Percentiles rank a stretch among this genome's conserved stretches.
These are phyloP conservation scores for Jordanella pulchra DNA, from an alignment of 2,797 vertebrate genomes.

Conservation along the genomic window DNA sequence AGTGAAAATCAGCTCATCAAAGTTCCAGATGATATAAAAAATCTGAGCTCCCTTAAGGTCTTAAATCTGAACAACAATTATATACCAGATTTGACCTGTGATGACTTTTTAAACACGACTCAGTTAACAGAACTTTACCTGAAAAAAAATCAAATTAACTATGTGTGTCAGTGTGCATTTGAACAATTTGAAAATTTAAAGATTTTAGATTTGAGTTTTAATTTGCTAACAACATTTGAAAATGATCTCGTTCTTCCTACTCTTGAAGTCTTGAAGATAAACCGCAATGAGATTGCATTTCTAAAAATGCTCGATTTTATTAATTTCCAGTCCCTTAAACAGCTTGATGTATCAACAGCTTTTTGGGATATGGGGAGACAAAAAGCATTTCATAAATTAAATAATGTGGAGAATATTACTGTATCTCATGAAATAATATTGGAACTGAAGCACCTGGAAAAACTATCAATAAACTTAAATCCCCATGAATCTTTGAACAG, in stretches of 20 bases:
- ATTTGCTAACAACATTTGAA: not conserved
- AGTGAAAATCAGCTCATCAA: not conserved
- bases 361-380: not conserved
- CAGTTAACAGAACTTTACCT: not conserved
- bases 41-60: slow-evolving; percentile 15
- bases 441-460: slow-evolving; percentile 3
- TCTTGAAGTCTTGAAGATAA: not conserved
- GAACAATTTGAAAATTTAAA: not conserved
- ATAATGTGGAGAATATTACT: not conserved
- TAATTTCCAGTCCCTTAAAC: not conserved
- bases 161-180: not conserved
- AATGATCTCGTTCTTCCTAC: not conserved
- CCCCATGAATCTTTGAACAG: not conserved
- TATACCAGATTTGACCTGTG: slow-evolving; percentile 8
- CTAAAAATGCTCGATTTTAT: not conserved
- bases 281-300: not conserved
- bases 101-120: slow-evolving; percentile 13
- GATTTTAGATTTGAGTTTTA: slow-evolving; percentile 1
- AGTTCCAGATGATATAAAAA: slow-evolving; percentile 17
- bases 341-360: not conserved
- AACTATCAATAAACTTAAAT: slow-evolving; percentile 9
- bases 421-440: not conserved
- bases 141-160: not conserved
- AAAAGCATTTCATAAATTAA: slow-evolving; percentile 12
- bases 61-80: slow-evolving; percentile 11